These are phyloP conservation scores for Synanthedon vespiformis DNA, from an alignment of 2,888 invertebrate genomes.

Conservation along the genomic window DNA sequence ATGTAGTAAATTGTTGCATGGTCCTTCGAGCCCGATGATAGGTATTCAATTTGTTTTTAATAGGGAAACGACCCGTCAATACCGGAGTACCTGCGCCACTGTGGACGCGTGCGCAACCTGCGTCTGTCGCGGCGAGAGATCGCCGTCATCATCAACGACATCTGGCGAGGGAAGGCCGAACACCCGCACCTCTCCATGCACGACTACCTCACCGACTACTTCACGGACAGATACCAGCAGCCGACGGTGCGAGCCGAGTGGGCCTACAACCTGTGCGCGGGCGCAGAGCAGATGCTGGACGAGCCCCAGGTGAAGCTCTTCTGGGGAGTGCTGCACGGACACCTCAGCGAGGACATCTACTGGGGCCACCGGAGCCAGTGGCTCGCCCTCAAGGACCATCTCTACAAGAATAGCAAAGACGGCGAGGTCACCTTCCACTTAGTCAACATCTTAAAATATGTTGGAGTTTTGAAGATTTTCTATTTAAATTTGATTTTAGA, in stretches of 20 bases:
- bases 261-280: conserved; percentile 64
- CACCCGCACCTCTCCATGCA: conserved; percentile 36
- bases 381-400: conserved; percentile 30
- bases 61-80: conserved; percentile 54
- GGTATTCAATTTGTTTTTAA: neutral
- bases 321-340: conserved; percentile 55
- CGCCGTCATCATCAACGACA: conserved; percentile 57
- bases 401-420: conserved; percentile 30
- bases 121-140: conserved; percentile 61
- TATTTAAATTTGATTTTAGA: conserved; percentile 22
- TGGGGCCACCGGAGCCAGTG: conserved; percentile 47
- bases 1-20: too few species aligned
- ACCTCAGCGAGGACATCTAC: conserved; percentile 51
- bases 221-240: conserved; percentile 61
- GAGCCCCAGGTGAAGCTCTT: conserved; percentile 58
- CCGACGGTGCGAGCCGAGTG: conserved; percentile 59
- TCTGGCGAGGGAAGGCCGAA: conserved; percentile 48
- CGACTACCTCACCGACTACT: conserved; percentile 56
- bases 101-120: conserved; percentile 58
- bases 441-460: neutral
- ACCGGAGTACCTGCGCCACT: conserved; percentile 53
- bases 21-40: neutral
- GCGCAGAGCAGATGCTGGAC: conserved; percentile 58
- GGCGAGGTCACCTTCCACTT: conserved; percentile 24
- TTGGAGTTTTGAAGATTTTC: neutral